Conservation (phyloP, 35 echinoderm and acorn worm genomes). For the Ptychodera flava region DNA sequence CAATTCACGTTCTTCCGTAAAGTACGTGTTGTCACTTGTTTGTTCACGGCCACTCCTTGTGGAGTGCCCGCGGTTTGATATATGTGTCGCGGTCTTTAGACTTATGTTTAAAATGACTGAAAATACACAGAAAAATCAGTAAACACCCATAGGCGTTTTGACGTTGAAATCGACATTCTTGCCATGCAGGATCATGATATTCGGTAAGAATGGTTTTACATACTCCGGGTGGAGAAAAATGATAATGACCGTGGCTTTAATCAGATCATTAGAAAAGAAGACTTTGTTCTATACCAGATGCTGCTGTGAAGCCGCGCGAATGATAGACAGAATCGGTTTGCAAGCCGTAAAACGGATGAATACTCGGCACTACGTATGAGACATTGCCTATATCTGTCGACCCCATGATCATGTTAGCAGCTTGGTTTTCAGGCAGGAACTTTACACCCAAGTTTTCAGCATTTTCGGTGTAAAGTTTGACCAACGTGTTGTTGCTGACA, state of each 20-base stretch:
- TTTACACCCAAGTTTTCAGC: background rate
- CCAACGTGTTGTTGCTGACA: background rate
- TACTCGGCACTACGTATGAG: constrained; percentile 57
- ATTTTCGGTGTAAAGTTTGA: background rate
- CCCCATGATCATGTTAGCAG: background rate
- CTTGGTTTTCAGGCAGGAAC: background rate
- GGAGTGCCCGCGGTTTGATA: too few species aligned
- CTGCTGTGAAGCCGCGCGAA: constrained; percentile 29
- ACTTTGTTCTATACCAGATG: constrained; percentile 23
- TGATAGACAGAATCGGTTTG: constrained; percentile 30
- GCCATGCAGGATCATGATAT: too few species aligned
- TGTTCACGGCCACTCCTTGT: too few species aligned
- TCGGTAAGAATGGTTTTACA: too few species aligned
- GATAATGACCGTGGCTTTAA: background rate
- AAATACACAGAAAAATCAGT: too few species aligned
- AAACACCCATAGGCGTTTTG: too few species aligned
- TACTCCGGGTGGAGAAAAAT: background rate
- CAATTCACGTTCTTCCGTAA: too few species aligned
- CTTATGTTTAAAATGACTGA: too few species aligned
- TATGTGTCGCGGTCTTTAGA: too few species aligned
- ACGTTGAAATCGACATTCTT: too few species aligned
- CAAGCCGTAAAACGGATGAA: constrained; percentile 59
- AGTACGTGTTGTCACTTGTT: too few species aligned
- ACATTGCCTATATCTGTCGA: constrained; percentile 84
- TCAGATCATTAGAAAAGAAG: background rate